phyloP scores from a whole-genome alignment of 2,113 vertebrate genomes.

The Charina bottae region DNA sequence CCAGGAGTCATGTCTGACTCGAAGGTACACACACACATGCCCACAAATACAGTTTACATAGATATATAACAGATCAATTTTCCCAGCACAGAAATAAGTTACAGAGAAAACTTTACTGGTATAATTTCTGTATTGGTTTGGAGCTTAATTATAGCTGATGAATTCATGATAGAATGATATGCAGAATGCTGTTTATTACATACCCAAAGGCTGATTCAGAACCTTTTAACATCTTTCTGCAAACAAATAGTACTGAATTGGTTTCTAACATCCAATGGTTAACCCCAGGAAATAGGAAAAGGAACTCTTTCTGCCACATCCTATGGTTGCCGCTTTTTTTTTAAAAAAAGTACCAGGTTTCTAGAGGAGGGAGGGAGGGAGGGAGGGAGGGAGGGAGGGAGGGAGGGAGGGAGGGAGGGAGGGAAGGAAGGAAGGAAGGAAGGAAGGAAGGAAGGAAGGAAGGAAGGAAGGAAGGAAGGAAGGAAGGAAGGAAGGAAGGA shows the following conservation, averaged over 20 bases:
- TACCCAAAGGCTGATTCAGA: neutral
- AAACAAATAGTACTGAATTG: neutral
- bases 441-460: too few relatives aligned
- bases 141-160: neutral
- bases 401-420: too few relatives aligned
- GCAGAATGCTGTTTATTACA: too few relatives aligned
- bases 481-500: too few relatives aligned
- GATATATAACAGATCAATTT: neutral
- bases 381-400: too few relatives aligned
- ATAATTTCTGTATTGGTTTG: neutral
- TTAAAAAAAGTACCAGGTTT: slow-evolving; percentile 26
- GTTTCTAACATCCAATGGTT: slow-evolving; percentile 21
- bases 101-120: neutral
- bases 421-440: too few relatives aligned
- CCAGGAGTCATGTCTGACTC: neutral
- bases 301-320: slow-evolving; percentile 13
- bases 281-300: neutral
- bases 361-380: slow-evolving; percentile 28
- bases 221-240: too few relatives aligned
- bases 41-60: neutral
- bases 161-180: neutral
- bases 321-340: neutral
- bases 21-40: neutral
- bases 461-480: too few relatives aligned
- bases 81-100: neutral